Evolutionary conservation across 2,113 vertebrate genomes (phyloP), one percentile per base, ranked within the genome.

Genomic region (Odobenus rosmarus): DNA sequence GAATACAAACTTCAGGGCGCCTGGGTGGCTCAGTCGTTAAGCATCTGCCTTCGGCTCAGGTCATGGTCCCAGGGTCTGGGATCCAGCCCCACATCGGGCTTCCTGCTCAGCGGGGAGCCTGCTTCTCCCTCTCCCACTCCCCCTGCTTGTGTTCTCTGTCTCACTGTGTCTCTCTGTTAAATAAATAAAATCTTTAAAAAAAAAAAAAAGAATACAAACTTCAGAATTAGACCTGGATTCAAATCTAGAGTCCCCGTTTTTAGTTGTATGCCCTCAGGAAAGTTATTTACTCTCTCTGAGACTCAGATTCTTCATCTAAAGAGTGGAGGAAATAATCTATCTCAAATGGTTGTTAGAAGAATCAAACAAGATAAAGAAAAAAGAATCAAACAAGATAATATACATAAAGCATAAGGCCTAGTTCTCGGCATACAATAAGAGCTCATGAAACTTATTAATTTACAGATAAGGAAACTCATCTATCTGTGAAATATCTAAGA

Each of bases 341-440:
- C 61, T 77, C 67, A 76, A 64, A 71, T 74, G 23, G 31, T 42
- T 76, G 24, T 76, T 69, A 55, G 12, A 84, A 83, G 33, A 96
- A 64, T 86, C 67, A 67, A 93, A 79, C 46, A 88, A 93, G 46
- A 59, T 88, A 49, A 69, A 39, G 39, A 39, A 39, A 39, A 39
- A 84, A 83, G 33, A 96, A 64, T 86, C 67, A 67, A 93, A 79
- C 46, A 88, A 93, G 46, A 59, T 88, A 49, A 69, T 64, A 39
- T 23, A 69, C 53, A 11, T 61, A 93, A 86, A 93, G 10, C 13
- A 55, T 16, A 55, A 16, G 67, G 24, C 14, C 67, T 79, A 31
- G 53, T 57, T 81, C 23, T 91, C 4, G 5, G 39, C 53, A 69
- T 18, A 31, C 13, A 77, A 18, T 83, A 74, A 92, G 21, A 9